Base-by-base conservation (phyloP, 2,888 invertebrate species). In the Nudaria mundana region DNA sequence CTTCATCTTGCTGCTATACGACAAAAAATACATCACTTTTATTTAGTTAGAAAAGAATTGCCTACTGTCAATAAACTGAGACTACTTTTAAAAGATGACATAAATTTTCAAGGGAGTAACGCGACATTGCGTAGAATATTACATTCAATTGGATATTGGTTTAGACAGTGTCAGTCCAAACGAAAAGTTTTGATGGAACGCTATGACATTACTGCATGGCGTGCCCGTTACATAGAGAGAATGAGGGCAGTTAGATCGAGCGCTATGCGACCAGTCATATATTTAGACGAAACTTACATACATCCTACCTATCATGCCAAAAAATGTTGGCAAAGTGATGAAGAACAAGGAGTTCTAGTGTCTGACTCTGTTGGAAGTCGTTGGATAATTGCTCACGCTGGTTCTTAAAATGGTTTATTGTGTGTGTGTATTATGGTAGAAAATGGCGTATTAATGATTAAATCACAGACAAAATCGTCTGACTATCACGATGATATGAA, bases 401-500 rank as follows among this genome's bases (percentile, higher is more conserved):
- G 49, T 24, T 30, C 40, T 26, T 41, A 46, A 42, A 42, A 38
- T 41, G 46, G 52, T 26, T 55, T 55, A n/a, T n/a, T n/a, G n/a
- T n/a, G n/a, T n/a, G n/a, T n/a, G n/a, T n/a, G n/a, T n/a, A n/a
- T n/a, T n/a, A n/a, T n/a, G 32, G 28, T 52, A 23, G 33, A 41
- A 34, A 32, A 32, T 44, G 54, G 40, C 30, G 36, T 44, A 10
- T 40, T 49, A 35, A 44, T 49, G 30, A 52, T 54, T 26, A 52
- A 47, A 42, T 50, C 48, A 10, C 39, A 55, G 43, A 40, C 44
- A 12, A 48, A 49, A 33, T 36, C 37, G n/a, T 31, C 37, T 29
- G 44, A 53, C 40, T 51, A 53, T 30, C 42, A 48, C 24, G 29
- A 37, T 14, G 25, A 47, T 23, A 53, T 52, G 47, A 56, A 56